These are phyloP conservation scores for Anoplophora glabripennis DNA, from an alignment of 1,140 invertebrate genomes.

Conservation along the genomic window DNA sequence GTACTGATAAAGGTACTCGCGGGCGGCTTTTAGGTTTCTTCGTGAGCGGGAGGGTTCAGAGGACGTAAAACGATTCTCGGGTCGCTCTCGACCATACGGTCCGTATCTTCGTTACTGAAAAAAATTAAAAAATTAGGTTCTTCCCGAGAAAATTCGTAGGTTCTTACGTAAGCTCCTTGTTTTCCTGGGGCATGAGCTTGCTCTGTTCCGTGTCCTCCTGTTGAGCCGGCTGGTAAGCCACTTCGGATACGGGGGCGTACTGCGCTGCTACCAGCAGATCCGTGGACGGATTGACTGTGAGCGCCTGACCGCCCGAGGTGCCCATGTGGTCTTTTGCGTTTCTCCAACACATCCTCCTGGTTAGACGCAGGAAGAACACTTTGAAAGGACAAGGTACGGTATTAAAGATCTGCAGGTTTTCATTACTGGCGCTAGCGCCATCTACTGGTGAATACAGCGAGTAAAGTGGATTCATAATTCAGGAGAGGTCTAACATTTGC, in stretches of 20 bases:
- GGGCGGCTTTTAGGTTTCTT: constrained; percentile 49
- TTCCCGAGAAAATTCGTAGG: not conserved
- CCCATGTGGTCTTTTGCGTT: constrained; percentile 40
- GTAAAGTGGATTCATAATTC: too few relatives aligned
- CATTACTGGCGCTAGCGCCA: not conserved
- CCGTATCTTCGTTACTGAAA: constrained; percentile 63
- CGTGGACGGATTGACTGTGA: constrained; percentile 64
- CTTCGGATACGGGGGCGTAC: constrained; percentile 66
- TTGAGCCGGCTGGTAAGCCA: constrained; percentile 57
- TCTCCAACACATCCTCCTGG: constrained; percentile 39
- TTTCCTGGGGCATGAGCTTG: constrained; percentile 63
- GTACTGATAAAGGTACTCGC: not conserved
- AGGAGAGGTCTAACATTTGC: too few relatives aligned
- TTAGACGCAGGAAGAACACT: constrained; percentile 41
- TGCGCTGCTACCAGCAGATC: constrained; percentile 66
- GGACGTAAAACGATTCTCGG: constrained; percentile 62
- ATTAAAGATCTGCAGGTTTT: not conserved
- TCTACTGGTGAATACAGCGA: too few relatives aligned
- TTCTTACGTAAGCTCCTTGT: constrained; percentile 54
- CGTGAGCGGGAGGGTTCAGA: constrained; percentile 52
- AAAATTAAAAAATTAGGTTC: not conserved
- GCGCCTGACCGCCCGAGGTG: constrained; percentile 38
- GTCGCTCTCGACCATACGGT: constrained; percentile 64
- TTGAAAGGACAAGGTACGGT: constrained; percentile 15
- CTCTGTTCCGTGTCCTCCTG: constrained; percentile 62